Conservation (phyloP, 1,140 invertebrate species). For the Bombus huntii region DNA sequence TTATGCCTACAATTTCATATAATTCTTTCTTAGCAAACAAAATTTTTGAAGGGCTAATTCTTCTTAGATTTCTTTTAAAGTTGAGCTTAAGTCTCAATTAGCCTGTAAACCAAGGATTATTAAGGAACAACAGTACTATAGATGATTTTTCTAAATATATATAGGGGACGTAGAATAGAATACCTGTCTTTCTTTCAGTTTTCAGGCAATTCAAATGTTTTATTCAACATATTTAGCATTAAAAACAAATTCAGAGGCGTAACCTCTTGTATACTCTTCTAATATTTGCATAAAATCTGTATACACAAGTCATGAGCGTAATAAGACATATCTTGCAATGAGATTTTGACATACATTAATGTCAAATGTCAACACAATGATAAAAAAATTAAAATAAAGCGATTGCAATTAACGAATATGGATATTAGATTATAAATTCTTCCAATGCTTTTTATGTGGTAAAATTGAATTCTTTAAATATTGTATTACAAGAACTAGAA, state of each 20-base stretch:
- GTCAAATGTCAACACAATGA: neutral
- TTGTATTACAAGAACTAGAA: neutral
- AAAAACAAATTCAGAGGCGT: slow-evolving; percentile 8
- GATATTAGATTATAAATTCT: neutral
- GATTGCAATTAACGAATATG: neutral
- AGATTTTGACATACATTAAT: neutral
- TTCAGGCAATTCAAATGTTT: neutral
- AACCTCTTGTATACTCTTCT: neutral
- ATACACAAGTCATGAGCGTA: neutral
- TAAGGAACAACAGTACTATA: neutral
- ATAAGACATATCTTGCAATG: neutral
- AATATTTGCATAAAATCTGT: slow-evolving; percentile 25
- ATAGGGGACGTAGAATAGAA: neutral
- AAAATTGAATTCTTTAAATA: neutral
- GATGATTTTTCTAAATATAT: neutral
- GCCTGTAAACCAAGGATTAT: neutral
- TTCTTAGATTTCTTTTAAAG: neutral
- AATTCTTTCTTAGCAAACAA: neutral
- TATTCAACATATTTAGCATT: neutral
- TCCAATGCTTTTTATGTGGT: neutral
- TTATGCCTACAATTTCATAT: neutral
- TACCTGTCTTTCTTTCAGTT: neutral
- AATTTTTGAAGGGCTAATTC: neutral
- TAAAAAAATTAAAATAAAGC: slow-evolving; percentile 5
- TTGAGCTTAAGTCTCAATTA: neutral